A percentile compares a stretch with the other conserved stretches of the same genome.
Evolutionary conservation across 2,888 invertebrate genomes (phyloP).

Genomic region (Lacanobia oleracea): DNA sequence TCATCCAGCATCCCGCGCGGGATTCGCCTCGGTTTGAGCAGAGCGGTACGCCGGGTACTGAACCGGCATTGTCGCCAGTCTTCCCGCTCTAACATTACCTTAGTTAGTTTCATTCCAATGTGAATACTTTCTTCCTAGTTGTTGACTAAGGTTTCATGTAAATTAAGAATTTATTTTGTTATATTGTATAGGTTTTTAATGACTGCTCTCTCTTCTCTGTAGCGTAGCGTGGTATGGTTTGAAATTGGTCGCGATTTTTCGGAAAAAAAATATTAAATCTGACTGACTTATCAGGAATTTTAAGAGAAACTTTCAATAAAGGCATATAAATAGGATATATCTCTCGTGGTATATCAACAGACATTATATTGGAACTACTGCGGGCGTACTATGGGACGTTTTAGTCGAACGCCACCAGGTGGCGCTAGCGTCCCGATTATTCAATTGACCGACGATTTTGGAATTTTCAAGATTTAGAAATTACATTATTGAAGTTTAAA

Average conservation of each 20-base stretch:
- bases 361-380: no score
- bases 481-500: neutral
- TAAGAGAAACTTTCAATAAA: conserved; percentile 7
- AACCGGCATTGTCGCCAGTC: conserved; percentile 42
- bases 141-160: conserved; percentile 65
- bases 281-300: neutral
- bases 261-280: no score
- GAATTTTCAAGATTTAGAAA: neutral
- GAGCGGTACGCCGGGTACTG: no score
- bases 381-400: no score
- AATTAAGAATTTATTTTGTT: conserved; percentile 69
- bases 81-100: conserved; percentile 55
- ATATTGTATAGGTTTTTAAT: conserved; percentile 33
- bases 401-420: no score
- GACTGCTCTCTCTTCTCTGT: conserved; percentile 3
- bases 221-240: conserved; percentile 11
- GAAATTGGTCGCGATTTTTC: neutral
- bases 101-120: conserved; percentile 78
- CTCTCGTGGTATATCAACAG: no score
- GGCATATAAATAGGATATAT: neutral
- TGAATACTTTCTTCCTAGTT: conserved; percentile 65
- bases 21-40: no score
- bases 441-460: no score
- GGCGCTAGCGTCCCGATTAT: no score
- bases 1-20: no score